phyloP scores from a whole-genome alignment of 2,113 vertebrate species.

The Tetraodon nigroviridis region DNA sequence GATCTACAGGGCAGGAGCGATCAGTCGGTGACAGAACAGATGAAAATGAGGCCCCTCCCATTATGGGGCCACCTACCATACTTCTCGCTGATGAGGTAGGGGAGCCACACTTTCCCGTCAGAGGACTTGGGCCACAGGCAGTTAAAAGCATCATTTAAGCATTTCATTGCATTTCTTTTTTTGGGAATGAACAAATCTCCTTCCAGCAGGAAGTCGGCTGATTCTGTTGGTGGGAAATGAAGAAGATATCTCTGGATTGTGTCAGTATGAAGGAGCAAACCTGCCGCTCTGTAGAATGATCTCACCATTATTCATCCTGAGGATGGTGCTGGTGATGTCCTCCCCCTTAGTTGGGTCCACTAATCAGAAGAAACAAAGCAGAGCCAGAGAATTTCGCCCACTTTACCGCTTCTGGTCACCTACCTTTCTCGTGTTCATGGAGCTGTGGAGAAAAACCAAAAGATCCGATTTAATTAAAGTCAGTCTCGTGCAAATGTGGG shows the following conservation, averaged over 20 bases:
- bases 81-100: conserved; percentile 16
- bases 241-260: background rate
- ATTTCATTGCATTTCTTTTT: conserved; percentile 47
- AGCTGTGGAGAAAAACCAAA: conserved; percentile 21
- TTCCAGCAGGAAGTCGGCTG: conserved; percentile 29
- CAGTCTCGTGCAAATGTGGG: background rate
- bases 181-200: conserved; percentile 41
- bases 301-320: conserved; percentile 58
- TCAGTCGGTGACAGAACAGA: background rate
- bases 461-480: background rate
- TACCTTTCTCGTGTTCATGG: conserved; percentile 13
- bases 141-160: background rate
- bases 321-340: conserved; percentile 36
- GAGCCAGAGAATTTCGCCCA: too few species aligned
- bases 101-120: conserved; percentile 37
- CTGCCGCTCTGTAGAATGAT: background rate
- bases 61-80: conserved; percentile 36
- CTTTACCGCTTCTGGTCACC: background rate
- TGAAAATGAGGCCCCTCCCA: background rate
- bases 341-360: background rate
- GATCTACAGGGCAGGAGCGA: conserved; percentile 15
- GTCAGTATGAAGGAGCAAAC: too few species aligned
- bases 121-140: conserved; percentile 56
- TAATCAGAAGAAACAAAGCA: conserved; percentile 24
- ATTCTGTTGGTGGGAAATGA: conserved; percentile 22